Evolutionary conservation across 2,888 invertebrate genomes (phyloP), one percentile per base, ranked within the genome.

Genomic region (Limnephilus marmoratus): DNA sequence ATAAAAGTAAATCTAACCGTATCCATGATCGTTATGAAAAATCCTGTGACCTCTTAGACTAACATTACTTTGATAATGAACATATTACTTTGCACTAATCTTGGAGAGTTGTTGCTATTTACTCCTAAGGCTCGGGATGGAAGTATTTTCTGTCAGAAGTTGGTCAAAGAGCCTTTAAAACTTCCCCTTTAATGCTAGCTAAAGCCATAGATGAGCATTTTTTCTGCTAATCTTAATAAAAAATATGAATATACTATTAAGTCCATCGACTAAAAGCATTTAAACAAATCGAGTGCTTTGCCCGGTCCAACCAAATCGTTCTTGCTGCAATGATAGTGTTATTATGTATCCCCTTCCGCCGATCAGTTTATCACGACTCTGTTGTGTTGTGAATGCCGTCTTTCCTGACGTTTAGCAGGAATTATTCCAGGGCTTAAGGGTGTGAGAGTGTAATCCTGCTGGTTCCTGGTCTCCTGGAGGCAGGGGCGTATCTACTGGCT

Each of bases 381-480:
- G 88, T 81, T 53, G 91, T n/a, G 88, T 81, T 53, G 91, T 53
- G 91, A 85, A 92, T 93, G 68, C 85, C 89, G 92, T 93, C 92
- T 86, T 68, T 83, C 29, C 89, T 85, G 93, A 91, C 93, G 91
- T 93, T 93, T 93, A 93, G 91, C 92, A 34, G 81, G 92, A 91
- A 93, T 93, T 91, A 93, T 91, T 91, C 91, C 91, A 31, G 82
- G 91, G 89, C 92, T 92, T 93, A 93, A 91, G 92, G 91, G 80
- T 90, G 93, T 93, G 92, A 92, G 92, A 90, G 80, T 90, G 93
- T 93, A 93, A 92, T 92, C 91, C 92, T 80, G 91, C 41, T 37
- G 85, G 91, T 80, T 82, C 86, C 91, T 45, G 41, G 29, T 24
- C 29, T 80, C 31, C 41, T 81, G 34, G 13, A 45, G 37, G 82